Evolutionary conservation across 2,113 vertebrate species (phyloP), one percentile per base, ranked within the genome.

Genomic region (Pachycephala philippinensis): DNA sequence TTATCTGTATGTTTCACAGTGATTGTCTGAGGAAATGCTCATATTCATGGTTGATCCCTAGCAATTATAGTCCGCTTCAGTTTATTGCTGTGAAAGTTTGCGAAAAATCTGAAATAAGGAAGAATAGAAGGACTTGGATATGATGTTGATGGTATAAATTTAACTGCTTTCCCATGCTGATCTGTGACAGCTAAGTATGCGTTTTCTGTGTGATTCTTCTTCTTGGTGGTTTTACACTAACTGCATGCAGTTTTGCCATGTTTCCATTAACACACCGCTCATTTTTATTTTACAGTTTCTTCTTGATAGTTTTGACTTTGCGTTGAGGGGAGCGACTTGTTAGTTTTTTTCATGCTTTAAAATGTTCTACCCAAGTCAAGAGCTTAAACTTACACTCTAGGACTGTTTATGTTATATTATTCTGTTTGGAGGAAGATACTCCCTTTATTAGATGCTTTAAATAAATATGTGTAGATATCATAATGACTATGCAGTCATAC

Each of bases 161-260:
- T 95, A 95, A 90, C 84, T 95, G 61, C 90, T 92, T 93, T 97
- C 93, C 81, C 66, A 79, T 80, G 84, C 93, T 97, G 94, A 95
- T 96, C 69, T 93, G 22, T 96, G 94, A 79, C 91, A 95, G 93
- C 95, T 97, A 96, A 97, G 37, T 90, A 88, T 93, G 87, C 15
- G 44, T 97, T 92, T 94, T 96, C 66, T 85, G 85, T 96, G 59
- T 97, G 96, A 87, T 97, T 95, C 71, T 97, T 95, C 81, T 95
- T 95, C 63, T 94, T 95, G 78, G 92, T 97, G 97, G 57, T 97
- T 97, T 98, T 96, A 84, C 72, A 96, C 97, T 98, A 98, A 98
- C 89, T 97, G 98, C 98, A 98, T 98, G 98, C 75, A 57, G 72
- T 96, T 96, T 96, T 96, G 95, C 80, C 76, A 87, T 92, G 49